Conservation (phyloP, 2,797 vertebrate genomes). For the Tapirus indicus region DNA sequence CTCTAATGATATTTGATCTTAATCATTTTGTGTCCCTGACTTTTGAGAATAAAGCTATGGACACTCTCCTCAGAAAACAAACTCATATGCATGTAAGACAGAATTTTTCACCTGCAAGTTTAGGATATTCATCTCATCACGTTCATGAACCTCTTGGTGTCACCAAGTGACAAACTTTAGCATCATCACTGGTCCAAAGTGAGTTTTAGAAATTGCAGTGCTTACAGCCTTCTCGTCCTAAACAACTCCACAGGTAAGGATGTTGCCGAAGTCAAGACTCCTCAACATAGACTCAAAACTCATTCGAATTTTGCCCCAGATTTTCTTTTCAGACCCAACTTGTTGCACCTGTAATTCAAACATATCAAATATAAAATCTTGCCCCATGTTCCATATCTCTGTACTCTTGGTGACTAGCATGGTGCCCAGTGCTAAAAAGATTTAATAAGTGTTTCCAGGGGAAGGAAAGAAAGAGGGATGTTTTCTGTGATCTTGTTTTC, state of each 20-base stretch:
- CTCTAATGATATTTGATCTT: not conserved
- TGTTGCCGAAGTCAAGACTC: not conserved
- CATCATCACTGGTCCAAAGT: not conserved
- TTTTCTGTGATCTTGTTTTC: constrained; percentile 41
- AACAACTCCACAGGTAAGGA: not conserved
- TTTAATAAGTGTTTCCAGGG: not conserved
- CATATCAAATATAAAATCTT: not conserved
- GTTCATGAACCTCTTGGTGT: not conserved
- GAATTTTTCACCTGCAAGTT: not conserved
- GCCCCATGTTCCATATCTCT: not conserved
- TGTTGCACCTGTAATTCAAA: not conserved
- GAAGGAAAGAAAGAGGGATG: not conserved
- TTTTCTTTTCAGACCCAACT: not conserved
- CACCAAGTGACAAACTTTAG: not conserved
- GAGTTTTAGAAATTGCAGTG: not conserved
- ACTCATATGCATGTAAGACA: not conserved
- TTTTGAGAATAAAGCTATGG: constrained; percentile 24
- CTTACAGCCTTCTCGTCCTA: not conserved
- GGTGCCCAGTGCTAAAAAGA: not conserved
- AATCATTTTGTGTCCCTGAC: not conserved
- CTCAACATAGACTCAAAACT: not conserved
- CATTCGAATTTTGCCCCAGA: not conserved
- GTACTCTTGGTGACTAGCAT: not conserved
- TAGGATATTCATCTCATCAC: not conserved
- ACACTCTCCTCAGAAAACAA: not conserved